A percentile compares a stretch with the other conserved stretches of the same genome.
Evolutionary conservation across 1,140 invertebrate genomes (phyloP).

Genomic region (Drosophila bipectinata): DNA sequence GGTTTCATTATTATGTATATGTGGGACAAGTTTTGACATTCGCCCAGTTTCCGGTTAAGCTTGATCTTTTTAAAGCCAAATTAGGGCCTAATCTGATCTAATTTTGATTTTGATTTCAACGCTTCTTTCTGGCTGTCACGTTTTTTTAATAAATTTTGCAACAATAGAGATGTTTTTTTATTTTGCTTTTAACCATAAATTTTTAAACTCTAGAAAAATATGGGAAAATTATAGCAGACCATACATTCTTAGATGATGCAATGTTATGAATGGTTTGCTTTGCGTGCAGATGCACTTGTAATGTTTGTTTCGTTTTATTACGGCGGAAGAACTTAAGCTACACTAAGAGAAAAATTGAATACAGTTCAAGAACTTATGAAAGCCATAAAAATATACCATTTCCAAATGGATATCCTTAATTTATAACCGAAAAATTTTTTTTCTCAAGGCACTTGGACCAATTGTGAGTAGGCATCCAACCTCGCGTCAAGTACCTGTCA

Average conservation of each 20-base stretch:
- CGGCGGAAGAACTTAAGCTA: not conserved
- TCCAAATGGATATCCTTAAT: not conserved
- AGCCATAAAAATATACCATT: no score
- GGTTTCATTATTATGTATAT: slow-evolving; percentile 28
- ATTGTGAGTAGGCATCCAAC: slow-evolving; percentile 15
- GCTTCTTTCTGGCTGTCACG: slow-evolving; percentile 27
- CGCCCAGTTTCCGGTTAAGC: slow-evolving; percentile 35
- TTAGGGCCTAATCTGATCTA: slow-evolving; percentile 44
- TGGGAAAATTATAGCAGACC: not conserved
- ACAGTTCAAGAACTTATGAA: no score
- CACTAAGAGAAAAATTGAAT: not conserved
- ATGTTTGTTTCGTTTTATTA: not conserved
- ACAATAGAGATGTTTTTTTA: slow-evolving; percentile 17
- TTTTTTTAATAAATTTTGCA: slow-evolving; percentile 34
- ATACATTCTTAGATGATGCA: not conserved
- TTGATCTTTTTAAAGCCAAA: slow-evolving; percentile 28
- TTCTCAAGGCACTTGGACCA: not conserved
- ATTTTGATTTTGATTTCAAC: slow-evolving; percentile 45
- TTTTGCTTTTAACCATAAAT: slow-evolving; percentile 13
- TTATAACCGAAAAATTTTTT: not conserved
- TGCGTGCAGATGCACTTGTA: not conserved
- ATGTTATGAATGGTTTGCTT: slow-evolving; percentile 6
- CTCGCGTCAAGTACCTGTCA: slow-evolving; percentile 52
- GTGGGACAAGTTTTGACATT: slow-evolving; percentile 46
- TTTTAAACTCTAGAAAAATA: not conserved